Base-by-base conservation (phyloP, 2,113 vertebrate species). In the Turnix velox region DNA sequence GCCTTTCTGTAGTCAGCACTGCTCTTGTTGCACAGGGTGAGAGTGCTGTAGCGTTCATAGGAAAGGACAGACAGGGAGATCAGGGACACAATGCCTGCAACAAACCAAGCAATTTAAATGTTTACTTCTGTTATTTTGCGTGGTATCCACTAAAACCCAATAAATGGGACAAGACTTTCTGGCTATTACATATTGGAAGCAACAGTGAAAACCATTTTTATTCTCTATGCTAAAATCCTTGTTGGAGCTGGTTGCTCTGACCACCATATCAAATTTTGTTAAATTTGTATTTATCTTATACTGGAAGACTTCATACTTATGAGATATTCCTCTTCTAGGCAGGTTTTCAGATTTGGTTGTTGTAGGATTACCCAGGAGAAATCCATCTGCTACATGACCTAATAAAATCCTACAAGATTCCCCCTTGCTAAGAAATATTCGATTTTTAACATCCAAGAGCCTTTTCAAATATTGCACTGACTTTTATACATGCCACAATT, bases 1-100 rank as follows among this genome's bases (percentile, higher is more conserved):
- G 98, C 98, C 79, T 97, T 99, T 40, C 86, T 96, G 82, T 97
- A 99, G 92, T 96, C 96, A 10, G 96, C 66, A 2, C 96, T 97
- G 12, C 59, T 96, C 87, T 98, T 98, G 95, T 97, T 98, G 96
- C 98, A 98, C 24, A 98, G 96, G 8, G 98, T 98, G 89, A 99
- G 96, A 13, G 98, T 99, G 94, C 97, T 98, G 96, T 98, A 99
- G 76, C 98, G 98, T 90, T 99, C 98, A 1, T 98, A 99, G 62
- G 98, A 98, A 54, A 99, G 97, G 95, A 98, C 96, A 51, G 98
- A 98, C 97, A 99, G 93, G 7, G 98, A 99, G 93, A 98, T 98
- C 87, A 99, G 95, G 9, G 98, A 99, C 85, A 99, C 98, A 1
- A 99, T 98, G 55, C 98, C 98, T 99, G 96, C 63, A 95, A 88